phyloP scores from a whole-genome alignment of 2,113 vertebrate species.

The pig (Sus scrofa) region T2T-Sscrofa CM000819.6:124132001-124132500 shows the following conservation, averaged over 20 bases:
- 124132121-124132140: constrained; percentile 90
- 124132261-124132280: constrained; percentile 91
- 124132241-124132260: constrained; percentile 92
- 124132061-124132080: neutral
- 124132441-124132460: constrained; percentile 92
- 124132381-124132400: constrained; percentile 92
- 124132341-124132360: constrained; percentile 90
- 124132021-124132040: neutral
- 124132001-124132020: neutral
- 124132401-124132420: constrained; percentile 91
- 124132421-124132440: constrained; percentile 93
- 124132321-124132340: constrained; percentile 93
- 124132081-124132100: neutral
- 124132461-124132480: constrained; percentile 91
- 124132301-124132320: constrained; percentile 91
- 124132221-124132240: constrained; percentile 92
- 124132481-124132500: constrained; percentile 91
- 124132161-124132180: constrained; percentile 88
- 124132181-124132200: constrained; percentile 90
- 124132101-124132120: constrained; percentile 88
- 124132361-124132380: constrained; percentile 88
- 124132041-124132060: neutral
- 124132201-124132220: constrained; percentile 92
- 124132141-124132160: constrained; percentile 88
- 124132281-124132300: constrained; percentile 90